phyloP scores from a whole-genome alignment of 2,113 vertebrate species.

The Rhegmatorhina hoffmannsi region DNA sequence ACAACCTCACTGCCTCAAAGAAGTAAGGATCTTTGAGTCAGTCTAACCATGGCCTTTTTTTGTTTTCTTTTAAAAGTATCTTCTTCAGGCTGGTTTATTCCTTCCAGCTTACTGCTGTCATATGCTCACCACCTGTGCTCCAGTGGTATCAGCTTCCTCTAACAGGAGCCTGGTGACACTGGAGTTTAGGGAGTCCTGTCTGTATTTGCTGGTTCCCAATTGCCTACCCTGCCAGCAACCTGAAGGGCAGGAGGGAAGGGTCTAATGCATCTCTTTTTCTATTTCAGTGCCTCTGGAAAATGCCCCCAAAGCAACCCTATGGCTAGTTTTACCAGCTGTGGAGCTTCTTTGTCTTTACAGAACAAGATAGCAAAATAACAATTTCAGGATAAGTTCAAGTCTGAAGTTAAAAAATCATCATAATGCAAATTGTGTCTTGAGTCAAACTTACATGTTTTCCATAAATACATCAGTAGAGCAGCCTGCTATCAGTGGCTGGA shows the following conservation, averaged over 20 bases:
- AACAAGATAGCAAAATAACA: neutral
- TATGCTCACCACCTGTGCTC: neutral
- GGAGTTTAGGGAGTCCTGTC: neutral
- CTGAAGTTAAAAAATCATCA: neutral
- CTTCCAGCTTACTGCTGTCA: neutral
- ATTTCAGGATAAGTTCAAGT: neutral
- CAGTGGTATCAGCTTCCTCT: neutral
- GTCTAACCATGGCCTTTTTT: neutral
- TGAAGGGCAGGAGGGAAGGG: neutral
- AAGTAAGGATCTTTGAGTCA: neutral
- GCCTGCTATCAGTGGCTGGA: neutral
- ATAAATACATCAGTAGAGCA: neutral
- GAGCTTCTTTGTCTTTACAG: neutral
- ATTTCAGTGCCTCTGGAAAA: neutral
- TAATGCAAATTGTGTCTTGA: neutral
- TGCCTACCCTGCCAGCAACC: neutral
- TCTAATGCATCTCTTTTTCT: neutral
- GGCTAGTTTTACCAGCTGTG: neutral
- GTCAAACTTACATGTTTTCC: neutral
- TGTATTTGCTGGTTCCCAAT: neutral
- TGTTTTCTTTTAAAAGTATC: neutral
- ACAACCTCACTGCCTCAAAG: accelerated
- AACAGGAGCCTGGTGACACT: neutral
- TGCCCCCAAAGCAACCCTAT: neutral
- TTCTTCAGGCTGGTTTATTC: neutral